phyloP scores from a whole-genome alignment of 2,113 vertebrate genomes.

The Chaenocephalus aceratus region DNA sequence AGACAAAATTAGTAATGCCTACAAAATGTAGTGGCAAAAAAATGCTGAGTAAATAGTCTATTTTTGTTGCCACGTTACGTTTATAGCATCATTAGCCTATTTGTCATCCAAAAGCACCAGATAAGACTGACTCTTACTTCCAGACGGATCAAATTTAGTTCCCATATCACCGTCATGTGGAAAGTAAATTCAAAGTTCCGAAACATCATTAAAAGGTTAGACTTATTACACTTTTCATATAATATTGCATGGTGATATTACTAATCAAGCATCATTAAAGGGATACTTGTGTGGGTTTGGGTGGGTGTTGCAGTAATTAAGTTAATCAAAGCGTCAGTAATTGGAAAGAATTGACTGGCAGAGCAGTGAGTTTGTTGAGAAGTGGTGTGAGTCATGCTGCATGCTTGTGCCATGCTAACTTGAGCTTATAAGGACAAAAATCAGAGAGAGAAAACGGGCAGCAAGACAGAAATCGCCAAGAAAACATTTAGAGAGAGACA shows the following conservation, averaged over 20 bases:
- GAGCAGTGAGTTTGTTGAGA: conserved; percentile 49
- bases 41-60: conserved; percentile 44
- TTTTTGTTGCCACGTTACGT: conserved; percentile 29
- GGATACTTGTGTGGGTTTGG: conserved; percentile 17
- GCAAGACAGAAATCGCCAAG: conserved; percentile 35
- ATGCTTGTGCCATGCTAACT: conserved; percentile 50
- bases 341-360: conserved; percentile 61
- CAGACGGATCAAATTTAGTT: conserved; percentile 41
- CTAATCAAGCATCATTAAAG: conserved; percentile 19
- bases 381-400: conserved; percentile 54
- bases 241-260: conserved; percentile 17
- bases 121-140: conserved; percentile 44
- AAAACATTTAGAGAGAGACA: conserved; percentile 42
- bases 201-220: conserved; percentile 17
- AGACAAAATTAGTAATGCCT: conserved; percentile 11
- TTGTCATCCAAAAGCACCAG: conserved; percentile 44
- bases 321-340: conserved; percentile 53
- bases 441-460: conserved; percentile 27
- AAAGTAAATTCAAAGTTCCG: neutral
- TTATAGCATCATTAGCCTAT: conserved; percentile 37
- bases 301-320: neutral
- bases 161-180: conserved; percentile 34
- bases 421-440: conserved; percentile 74
- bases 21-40: conserved; percentile 18
- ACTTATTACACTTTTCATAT: conserved; percentile 18